Conservation (phyloP, 2,888 invertebrate genomes). For the Synanthedon tipuliformis region DNA sequence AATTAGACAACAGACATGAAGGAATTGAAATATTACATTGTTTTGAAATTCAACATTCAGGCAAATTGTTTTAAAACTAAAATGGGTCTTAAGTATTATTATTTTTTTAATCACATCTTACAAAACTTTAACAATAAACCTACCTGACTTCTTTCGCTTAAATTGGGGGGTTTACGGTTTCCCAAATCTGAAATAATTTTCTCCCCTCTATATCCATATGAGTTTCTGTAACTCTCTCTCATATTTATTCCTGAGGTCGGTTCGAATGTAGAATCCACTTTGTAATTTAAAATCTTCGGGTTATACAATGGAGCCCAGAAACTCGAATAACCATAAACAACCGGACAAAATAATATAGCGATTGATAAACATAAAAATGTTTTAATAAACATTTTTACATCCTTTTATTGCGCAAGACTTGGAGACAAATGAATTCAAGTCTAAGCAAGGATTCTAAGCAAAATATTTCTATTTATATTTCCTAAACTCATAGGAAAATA, state of each 20-base stretch:
- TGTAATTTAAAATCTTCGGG: conserved; percentile 39
- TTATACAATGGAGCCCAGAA: conserved; percentile 55
- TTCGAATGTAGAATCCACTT: conserved; percentile 38
- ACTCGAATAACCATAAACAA: conserved; percentile 35
- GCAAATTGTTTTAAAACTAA: too few species aligned
- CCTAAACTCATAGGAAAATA: too few species aligned
- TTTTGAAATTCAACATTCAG: too few species aligned
- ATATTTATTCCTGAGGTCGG: conserved; percentile 27
- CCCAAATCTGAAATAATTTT: conserved; percentile 42
- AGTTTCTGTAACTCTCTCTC: conserved; percentile 23
- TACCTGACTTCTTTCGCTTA: too few species aligned
- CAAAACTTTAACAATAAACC: too few species aligned
- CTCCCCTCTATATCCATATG: conserved; percentile 40
- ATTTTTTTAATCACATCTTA: too few species aligned
- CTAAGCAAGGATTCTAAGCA: neutral
- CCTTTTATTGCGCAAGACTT: conserved; percentile 6
- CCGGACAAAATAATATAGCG: conserved; percentile 16
- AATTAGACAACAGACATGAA: too few species aligned
- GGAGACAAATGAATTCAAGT: conserved; percentile 11
- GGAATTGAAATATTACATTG: too few species aligned
- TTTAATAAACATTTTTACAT: conserved; percentile 11
- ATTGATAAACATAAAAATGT: conserved; percentile 13
- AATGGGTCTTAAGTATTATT: too few species aligned
- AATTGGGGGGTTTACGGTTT: conserved; percentile 28
- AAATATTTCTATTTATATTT: too few species aligned